A percentile compares a stretch with the other conserved stretches of the same genome.
These are phyloP conservation scores for Sinonovacula constricta DNA, from an alignment of 1,140 invertebrate genomes.

Conservation along the genomic window DNA sequence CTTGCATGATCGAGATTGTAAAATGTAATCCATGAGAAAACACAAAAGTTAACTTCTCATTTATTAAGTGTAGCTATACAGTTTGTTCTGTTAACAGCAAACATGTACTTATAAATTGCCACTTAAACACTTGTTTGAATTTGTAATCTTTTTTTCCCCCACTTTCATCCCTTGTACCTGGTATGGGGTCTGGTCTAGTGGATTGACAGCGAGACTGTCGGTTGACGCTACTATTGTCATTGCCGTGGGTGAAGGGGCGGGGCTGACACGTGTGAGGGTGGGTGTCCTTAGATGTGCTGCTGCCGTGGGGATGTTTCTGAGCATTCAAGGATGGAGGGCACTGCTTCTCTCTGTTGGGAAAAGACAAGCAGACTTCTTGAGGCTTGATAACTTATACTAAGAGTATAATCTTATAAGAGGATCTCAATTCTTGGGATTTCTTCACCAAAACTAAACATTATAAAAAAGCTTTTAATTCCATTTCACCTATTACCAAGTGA, in stretches of 20 bases:
- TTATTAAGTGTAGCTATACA: background rate
- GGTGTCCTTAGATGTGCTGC: slow-evolving; percentile 42
- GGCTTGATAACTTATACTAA: too few species aligned
- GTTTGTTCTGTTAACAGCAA: background rate
- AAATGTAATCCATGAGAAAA: background rate
- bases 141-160: background rate
- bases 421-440: too few species aligned
- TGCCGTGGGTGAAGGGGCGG: slow-evolving; percentile 69
- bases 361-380: too few species aligned
- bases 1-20: too few species aligned
- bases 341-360: slow-evolving; percentile 76
- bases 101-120: background rate
- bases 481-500: too few species aligned
- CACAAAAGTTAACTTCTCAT: too few species aligned
- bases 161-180: slow-evolving; percentile 65
- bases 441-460: too few species aligned
- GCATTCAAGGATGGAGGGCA: slow-evolving; percentile 65
- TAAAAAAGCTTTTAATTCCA: too few species aligned
- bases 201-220: slow-evolving; percentile 72
- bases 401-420: too few species aligned
- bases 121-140: background rate
- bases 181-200: slow-evolving; percentile 69
- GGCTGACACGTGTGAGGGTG: slow-evolving; percentile 70
- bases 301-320: slow-evolving; percentile 73
- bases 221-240: slow-evolving; percentile 74